These are phyloP conservation scores for Drosophila borborema DNA, from an alignment of 2,888 invertebrate genomes.

Conservation along the genomic window DNA sequence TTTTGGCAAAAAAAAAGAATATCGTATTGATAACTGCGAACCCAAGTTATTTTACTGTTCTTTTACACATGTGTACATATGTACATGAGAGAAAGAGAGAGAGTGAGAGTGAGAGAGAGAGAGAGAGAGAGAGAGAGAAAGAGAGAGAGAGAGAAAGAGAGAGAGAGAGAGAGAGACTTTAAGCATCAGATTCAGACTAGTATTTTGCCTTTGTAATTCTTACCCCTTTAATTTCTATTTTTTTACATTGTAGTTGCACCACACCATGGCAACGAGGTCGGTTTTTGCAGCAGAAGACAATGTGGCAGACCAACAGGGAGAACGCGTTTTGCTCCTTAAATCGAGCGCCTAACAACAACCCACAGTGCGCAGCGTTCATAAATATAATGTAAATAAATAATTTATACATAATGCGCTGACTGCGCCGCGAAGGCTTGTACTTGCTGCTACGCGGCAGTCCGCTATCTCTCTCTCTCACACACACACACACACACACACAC, in stretches of 20 bases:
- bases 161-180: not conserved
- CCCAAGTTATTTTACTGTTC: conserved; percentile 32
- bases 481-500: conserved; percentile 19
- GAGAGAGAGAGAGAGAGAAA: too few species aligned
- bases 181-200: conserved; percentile 22
- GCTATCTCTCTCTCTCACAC: conserved; percentile 38
- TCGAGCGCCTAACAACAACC: not conserved
- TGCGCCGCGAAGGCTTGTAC: conserved; percentile 40
- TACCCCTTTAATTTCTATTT: conserved; percentile 42
- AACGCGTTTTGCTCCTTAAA: not conserved
- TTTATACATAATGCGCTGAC: conserved; percentile 75
- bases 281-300: conserved; percentile 48
- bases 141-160: too few species aligned
- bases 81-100: not conserved
- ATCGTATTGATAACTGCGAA: conserved; percentile 32
- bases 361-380: conserved; percentile 37
- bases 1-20: conserved; percentile 20
- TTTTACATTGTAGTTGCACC: conserved; percentile 37
- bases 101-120: too few species aligned
- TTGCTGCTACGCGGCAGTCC: conserved; percentile 14
- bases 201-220: conserved; percentile 34
- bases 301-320: conserved; percentile 37
- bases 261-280: conserved; percentile 30
- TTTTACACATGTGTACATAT: not conserved
- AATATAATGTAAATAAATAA: conserved; percentile 80